A percentile compares a stretch with the other conserved stretches of the same genome.
Conservation (phyloP, 2,888 invertebrate genomes). For the Beris morrisii region DNA sequence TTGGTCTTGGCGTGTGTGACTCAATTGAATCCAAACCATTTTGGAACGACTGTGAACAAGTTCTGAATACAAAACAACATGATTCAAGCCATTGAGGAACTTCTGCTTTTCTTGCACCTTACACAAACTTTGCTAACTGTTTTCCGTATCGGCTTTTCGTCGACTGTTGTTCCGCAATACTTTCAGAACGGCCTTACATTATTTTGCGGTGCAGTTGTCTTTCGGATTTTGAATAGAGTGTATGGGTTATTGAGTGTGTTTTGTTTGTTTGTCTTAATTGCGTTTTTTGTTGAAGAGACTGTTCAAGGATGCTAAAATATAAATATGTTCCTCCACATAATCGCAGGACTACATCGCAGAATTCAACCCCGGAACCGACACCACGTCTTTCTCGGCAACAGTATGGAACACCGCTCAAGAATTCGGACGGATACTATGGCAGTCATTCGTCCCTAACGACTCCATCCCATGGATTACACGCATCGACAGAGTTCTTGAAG, state of each 20-base stretch:
- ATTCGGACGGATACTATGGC: slow-evolving; percentile 46
- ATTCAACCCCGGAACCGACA: slow-evolving; percentile 49
- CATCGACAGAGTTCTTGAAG: slow-evolving; percentile 40
- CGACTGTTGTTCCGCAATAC: slow-evolving; percentile 32
- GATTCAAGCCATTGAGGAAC: slow-evolving; percentile 32
- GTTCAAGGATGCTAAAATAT: slow-evolving; percentile 47
- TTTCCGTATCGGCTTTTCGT: slow-evolving; percentile 31
- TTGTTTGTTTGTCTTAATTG: slow-evolving; percentile 17
- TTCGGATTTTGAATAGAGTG: slow-evolving; percentile 26
- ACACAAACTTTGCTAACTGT: slow-evolving; percentile 34
- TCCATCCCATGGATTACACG: slow-evolving; percentile 38
- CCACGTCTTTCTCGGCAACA: slow-evolving; percentile 40
- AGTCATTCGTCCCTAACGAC: slow-evolving; percentile 46
- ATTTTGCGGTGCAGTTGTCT: slow-evolving; percentile 12
- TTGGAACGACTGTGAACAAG: slow-evolving; percentile 21
- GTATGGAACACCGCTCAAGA: slow-evolving; percentile 45
- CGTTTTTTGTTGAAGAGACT: slow-evolving; percentile 17
- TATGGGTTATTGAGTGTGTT: slow-evolving; percentile 21
- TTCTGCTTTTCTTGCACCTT: slow-evolving; percentile 29
- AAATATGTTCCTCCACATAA: slow-evolving; percentile 50
- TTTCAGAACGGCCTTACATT: slow-evolving; percentile 20
- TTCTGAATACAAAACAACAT: slow-evolving; percentile 39
- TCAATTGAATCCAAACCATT: slow-evolving; percentile 19
- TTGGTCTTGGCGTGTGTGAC: slow-evolving; percentile 5
- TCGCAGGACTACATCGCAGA: slow-evolving; percentile 48